Conservation (phyloP, 2,113 vertebrate species). For the Oreochromis tanganicae region DNA sequence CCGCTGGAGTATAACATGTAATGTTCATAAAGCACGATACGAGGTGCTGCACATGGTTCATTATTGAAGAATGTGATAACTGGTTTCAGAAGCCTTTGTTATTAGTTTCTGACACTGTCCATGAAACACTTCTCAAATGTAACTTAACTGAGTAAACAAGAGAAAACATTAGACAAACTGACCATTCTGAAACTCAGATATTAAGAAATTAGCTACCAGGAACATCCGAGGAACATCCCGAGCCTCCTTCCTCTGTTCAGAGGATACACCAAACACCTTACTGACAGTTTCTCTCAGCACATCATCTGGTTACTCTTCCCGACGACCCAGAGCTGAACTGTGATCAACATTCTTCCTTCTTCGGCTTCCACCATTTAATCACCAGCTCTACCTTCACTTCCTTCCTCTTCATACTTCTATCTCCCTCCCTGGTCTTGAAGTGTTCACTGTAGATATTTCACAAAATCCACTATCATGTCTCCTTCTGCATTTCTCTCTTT, state of each 20-base stretch:
- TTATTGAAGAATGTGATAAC: not conserved
- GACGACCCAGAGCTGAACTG: not conserved
- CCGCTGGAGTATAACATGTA: not conserved
- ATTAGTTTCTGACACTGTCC: not conserved
- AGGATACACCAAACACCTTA: not conserved
- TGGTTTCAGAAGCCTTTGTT: not conserved
- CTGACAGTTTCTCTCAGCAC: not conserved
- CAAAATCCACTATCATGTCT: not conserved
- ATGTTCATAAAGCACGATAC: not conserved
- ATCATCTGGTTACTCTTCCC: not conserved
- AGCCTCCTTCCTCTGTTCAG: accelerated
- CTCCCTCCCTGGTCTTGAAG: not conserved
- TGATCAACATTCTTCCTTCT: not conserved
- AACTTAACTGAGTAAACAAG: not conserved
- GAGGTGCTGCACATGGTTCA: not conserved
- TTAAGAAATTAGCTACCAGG: not conserved
- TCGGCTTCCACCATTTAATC: not conserved
- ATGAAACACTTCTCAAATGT: not conserved
- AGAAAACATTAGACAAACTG: accelerated
- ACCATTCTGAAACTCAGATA: accelerated
- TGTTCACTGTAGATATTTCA: not conserved
- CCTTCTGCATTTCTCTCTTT: accelerated
- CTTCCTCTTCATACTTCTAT: not conserved
- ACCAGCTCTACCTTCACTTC: not conserved
- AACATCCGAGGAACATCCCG: accelerated